Percentiles rank a stretch among this genome's conserved stretches.
phyloP scores from a whole-genome alignment of 2,797 vertebrate species.

The Sebastes aleutianus region DNA sequence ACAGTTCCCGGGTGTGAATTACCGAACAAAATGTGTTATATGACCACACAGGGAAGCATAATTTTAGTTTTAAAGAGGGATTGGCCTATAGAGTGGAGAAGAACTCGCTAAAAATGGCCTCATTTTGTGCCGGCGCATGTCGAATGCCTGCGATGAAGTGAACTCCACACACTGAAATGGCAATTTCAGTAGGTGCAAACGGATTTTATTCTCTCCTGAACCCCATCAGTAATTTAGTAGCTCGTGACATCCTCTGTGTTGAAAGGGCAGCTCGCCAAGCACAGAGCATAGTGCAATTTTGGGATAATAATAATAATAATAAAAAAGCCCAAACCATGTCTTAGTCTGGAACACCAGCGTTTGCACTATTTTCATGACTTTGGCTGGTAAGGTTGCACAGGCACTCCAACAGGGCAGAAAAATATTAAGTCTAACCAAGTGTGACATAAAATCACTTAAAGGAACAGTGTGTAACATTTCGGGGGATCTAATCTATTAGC shows the following conservation, averaged over 20 bases:
- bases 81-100: background rate
- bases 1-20: conserved; percentile 17
- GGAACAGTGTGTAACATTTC: too few species aligned
- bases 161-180: conserved; percentile 7
- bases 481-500: too few species aligned
- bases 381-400: background rate
- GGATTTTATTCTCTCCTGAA: background rate
- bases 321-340: background rate
- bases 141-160: conserved; percentile 14
- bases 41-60: background rate
- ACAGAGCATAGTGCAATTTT: conserved; percentile 12
- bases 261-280: conserved; percentile 12
- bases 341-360: background rate
- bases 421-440: background rate
- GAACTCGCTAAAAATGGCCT: background rate
- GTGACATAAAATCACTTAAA: background rate
- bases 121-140: conserved; percentile 3
- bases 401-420: background rate
- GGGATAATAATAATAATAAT: background rate
- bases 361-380: background rate
- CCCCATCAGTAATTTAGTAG: background rate
- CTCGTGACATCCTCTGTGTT: conserved; percentile 6
- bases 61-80: conserved; percentile 12
- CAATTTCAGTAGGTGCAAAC: background rate
- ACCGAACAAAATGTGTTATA: conserved; percentile 3